These are phyloP conservation scores for Apis cerana DNA, from an alignment of 1,140 invertebrate species.

Conservation along the genomic window DNA sequence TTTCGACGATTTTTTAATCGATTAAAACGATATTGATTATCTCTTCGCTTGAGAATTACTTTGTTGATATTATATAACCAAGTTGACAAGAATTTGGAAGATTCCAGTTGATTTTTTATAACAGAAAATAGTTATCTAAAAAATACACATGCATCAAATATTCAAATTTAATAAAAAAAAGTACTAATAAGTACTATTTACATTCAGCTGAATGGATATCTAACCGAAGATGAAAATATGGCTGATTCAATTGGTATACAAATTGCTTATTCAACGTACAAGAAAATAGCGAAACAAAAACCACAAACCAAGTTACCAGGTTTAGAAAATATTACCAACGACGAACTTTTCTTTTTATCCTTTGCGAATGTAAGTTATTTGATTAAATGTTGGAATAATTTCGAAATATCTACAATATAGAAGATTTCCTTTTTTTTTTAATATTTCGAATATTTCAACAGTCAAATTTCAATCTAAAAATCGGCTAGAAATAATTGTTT, in stretches of 20 bases:
- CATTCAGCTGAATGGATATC: constrained; percentile 11
- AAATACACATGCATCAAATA: background rate
- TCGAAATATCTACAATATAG: background rate
- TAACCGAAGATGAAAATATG: constrained; percentile 32
- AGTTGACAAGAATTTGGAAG: background rate
- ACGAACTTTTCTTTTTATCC: constrained; percentile 39
- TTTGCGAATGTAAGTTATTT: constrained; percentile 41
- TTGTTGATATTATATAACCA: background rate
- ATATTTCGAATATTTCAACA: background rate
- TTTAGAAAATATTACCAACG: constrained; percentile 16
- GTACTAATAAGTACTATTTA: background rate
- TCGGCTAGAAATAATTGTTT: background rate
- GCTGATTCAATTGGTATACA: constrained; percentile 30
- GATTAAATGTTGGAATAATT: background rate
- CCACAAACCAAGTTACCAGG: constrained; percentile 15
- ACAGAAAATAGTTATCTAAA: no score
- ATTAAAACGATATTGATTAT: background rate
- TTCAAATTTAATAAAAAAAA: background rate
- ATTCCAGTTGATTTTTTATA: background rate
- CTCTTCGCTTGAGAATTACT: background rate
- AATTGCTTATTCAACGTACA: constrained; percentile 27
- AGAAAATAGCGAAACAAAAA: background rate
- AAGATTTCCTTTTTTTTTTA: background rate
- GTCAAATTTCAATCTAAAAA: background rate
- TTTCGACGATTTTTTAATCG: background rate